Evolutionary conservation across 2,113 vertebrate genomes (phyloP).

Genomic region (Morone chrysops): DNA sequence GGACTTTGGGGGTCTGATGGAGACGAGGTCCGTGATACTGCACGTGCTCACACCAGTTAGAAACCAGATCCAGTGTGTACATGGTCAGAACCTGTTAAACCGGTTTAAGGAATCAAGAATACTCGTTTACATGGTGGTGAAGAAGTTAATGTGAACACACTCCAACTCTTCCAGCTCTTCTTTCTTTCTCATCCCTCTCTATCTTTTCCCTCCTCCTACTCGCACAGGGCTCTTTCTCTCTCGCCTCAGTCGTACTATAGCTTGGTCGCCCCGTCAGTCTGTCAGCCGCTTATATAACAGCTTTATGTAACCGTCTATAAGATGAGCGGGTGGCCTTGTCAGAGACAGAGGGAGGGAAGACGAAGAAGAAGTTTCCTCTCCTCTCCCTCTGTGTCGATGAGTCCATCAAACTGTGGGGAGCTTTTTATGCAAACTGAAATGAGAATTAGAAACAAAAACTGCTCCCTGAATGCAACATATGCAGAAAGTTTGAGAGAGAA

Average conservation of each 20-base stretch:
- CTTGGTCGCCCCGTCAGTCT: slow-evolving; percentile 23
- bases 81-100: too few species aligned
- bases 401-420: not conserved
- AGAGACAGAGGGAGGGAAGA: not conserved
- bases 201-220: not conserved
- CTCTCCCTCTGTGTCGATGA: not conserved
- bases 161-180: too few species aligned
- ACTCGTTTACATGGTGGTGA: not conserved
- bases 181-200: not conserved
- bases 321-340: slow-evolving; percentile 16
- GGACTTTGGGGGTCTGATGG: too few species aligned
- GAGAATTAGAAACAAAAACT: not conserved
- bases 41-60: too few species aligned
- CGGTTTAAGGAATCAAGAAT: too few species aligned
- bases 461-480: too few species aligned
- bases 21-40: too few species aligned
- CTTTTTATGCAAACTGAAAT: not conserved
- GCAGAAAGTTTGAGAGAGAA: too few species aligned
- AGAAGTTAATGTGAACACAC: not conserved
- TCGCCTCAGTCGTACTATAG: not conserved
- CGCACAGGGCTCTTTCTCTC: not conserved
- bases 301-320: slow-evolving; percentile 44
- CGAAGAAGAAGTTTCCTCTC: not conserved
- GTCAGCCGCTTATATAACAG: slow-evolving; percentile 40
- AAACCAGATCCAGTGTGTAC: too few species aligned